phyloP scores from a whole-genome alignment of 2,113 vertebrate genomes.

The Laticauda colubrina region DNA sequence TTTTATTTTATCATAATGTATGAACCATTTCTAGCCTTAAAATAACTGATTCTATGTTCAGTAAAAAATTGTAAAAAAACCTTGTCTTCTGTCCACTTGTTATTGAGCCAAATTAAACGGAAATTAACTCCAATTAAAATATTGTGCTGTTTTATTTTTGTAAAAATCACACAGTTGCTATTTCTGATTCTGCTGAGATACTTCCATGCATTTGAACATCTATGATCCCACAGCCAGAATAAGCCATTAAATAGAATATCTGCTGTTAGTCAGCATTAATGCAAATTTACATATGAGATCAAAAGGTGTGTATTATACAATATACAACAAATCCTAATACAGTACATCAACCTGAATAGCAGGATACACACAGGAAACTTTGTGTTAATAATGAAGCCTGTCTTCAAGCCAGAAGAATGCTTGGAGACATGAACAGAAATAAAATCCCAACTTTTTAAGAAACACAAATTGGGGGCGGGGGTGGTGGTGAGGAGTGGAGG shows the following conservation, averaged over 20 bases:
- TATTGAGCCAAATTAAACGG: conserved; percentile 58
- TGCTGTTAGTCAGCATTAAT: conserved; percentile 94
- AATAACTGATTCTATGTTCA: background rate
- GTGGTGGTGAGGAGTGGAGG: background rate
- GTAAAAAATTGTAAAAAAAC: background rate
- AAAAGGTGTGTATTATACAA: conserved; percentile 88
- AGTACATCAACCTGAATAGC: conserved; percentile 82
- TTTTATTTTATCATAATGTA: background rate
- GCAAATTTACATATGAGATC: conserved; percentile 92
- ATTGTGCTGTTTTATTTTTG: conserved; percentile 92
- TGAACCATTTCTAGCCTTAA: background rate
- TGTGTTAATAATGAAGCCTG: conserved; percentile 74
- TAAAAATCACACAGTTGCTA: conserved; percentile 96
- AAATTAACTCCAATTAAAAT: conserved; percentile 81
- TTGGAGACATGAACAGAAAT: conserved; percentile 66
- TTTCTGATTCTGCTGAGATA: conserved; percentile 90
- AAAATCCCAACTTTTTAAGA: conserved; percentile 66
- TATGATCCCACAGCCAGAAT: conserved; percentile 90
- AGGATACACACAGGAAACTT: conserved; percentile 72
- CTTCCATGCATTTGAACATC: conserved; percentile 92
- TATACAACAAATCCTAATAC: conserved; percentile 83
- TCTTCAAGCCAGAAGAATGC: conserved; percentile 75
- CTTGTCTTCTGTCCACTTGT: background rate
- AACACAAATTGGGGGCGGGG: conserved; percentile 37
- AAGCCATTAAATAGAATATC: conserved; percentile 92